These are phyloP conservation scores for Clarias pachynema DNA, from an alignment of 2,797 vertebrate species.

Conservation along the genomic window DNA sequence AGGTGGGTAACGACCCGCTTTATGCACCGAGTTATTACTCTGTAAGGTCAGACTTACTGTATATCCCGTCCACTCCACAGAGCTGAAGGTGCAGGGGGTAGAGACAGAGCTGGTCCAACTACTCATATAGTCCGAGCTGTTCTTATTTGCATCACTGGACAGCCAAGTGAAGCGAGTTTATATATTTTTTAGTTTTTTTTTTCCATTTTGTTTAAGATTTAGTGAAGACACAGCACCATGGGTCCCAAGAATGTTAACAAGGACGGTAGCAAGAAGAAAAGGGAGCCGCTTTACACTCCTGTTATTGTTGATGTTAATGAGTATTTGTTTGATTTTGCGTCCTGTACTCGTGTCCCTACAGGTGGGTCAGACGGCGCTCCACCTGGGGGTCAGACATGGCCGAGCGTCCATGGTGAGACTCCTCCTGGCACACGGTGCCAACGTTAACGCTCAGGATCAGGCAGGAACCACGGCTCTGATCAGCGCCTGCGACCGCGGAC, in stretches of 20 bases:
- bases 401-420: conserved; percentile 86
- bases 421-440: conserved; percentile 84
- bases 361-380: conserved; percentile 90
- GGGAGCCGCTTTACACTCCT: too few relatives aligned
- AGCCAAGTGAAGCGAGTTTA: too few relatives aligned
- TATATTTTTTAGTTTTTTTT: too few relatives aligned
- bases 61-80: not conserved
- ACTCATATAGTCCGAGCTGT: too few relatives aligned
- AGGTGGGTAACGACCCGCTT: conserved; percentile 66
- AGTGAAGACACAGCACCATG: too few relatives aligned
- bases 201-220: too few relatives aligned
- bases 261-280: too few relatives aligned
- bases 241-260: too few relatives aligned
- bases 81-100: not conserved
- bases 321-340: not conserved
- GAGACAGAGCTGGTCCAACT: not conserved
- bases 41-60: not conserved
- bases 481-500: conserved; percentile 86
- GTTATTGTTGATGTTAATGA: too few relatives aligned
- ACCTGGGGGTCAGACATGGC: conserved; percentile 90
- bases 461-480: conserved; percentile 90
- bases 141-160: too few relatives aligned
- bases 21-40: not conserved
- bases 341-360: conserved; percentile 47
- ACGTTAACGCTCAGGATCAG: conserved; percentile 86